Conservation (phyloP, 2,888 invertebrate species). For the Eilema depressum region DNA sequence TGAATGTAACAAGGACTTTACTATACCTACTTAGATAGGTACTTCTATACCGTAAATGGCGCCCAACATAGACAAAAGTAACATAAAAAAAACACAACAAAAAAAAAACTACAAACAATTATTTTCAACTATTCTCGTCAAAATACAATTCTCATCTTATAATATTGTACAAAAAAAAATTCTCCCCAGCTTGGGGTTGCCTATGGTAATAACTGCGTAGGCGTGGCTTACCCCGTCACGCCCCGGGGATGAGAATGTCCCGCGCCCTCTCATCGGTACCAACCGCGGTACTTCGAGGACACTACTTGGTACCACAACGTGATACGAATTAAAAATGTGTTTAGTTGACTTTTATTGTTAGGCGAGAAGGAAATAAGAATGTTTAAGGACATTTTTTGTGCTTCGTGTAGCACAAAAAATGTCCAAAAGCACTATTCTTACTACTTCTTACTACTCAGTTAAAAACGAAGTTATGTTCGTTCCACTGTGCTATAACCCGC, state of each 20-base stretch:
- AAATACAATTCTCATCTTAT: constrained; percentile 23
- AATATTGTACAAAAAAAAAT: constrained; percentile 40
- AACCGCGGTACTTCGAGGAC: neutral
- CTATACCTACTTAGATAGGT: no score
- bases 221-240: constrained; percentile 56
- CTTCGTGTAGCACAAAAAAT: no score
- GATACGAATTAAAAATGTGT: constrained; percentile 13
- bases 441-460: no score
- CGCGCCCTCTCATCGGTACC: neutral
- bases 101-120: neutral
- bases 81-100: neutral
- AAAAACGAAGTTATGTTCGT: no score
- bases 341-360: neutral
- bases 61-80: neutral
- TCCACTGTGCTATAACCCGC: no score
- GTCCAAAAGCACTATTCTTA: no score
- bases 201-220: constrained; percentile 57
- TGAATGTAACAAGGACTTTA: no score
- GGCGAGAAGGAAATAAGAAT: neutral
- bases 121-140: constrained; percentile 2
- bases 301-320: neutral
- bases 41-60: no score
- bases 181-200: constrained; percentile 52
- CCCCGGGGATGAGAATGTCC: constrained; percentile 44
- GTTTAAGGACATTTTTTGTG: neutral